Conservation (phyloP, 2,888 invertebrate genomes). For the Osedax fenrisi region DNA sequence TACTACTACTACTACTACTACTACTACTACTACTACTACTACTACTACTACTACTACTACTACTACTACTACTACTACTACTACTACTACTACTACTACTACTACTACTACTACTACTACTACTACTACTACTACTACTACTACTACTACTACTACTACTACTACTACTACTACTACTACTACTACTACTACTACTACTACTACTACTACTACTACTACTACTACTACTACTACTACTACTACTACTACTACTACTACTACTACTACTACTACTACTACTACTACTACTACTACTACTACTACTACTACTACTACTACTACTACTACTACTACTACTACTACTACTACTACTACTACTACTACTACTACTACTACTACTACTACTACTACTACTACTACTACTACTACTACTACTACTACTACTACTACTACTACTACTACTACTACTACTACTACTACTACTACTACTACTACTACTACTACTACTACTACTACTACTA, state of each 20-base stretch:
- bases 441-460: conserved; percentile 4
- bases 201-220: conserved; percentile 14
- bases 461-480: too few relatives aligned
- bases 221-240: conserved; percentile 17
- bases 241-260: conserved; percentile 9
- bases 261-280: conserved; percentile 18
- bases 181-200: not conserved
- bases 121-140: conserved; percentile 10
- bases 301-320: conserved; percentile 22
- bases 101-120: conserved; percentile 14
- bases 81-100: conserved; percentile 18
- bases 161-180: conserved; percentile 5
- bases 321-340: conserved; percentile 23
- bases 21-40: conserved; percentile 23
- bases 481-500: too few relatives aligned
- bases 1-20: conserved; percentile 23
- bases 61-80: conserved; percentile 22
- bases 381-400: conserved; percentile 9
- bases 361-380: conserved; percentile 18
- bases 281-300: conserved; percentile 24
- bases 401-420: conserved; percentile 10
- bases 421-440: not conserved
- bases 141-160: conserved; percentile 1
- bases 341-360: conserved; percentile 20
- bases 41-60: conserved; percentile 21